phyloP scores from a whole-genome alignment of 2,888 invertebrate genomes.

The Paralinhomoeus sp. region DNA sequence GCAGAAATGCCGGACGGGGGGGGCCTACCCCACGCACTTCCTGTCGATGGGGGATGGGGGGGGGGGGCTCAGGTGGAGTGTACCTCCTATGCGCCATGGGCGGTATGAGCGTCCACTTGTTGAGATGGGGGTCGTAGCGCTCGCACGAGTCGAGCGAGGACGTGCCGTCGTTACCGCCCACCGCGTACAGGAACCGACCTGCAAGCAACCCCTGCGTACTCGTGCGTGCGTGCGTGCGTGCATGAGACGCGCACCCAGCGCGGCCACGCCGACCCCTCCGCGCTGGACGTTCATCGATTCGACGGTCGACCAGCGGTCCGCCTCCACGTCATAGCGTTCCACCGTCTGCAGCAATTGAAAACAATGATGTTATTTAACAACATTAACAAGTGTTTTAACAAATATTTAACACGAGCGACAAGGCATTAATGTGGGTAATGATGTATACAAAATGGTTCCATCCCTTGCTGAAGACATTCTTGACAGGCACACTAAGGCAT shows the following conservation, averaged over 20 bases:
- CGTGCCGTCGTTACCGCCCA: slow-evolving; percentile 33
- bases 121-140: slow-evolving; percentile 29
- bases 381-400: background rate
- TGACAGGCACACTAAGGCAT: too few relatives aligned
- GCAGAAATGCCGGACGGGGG: too few relatives aligned
- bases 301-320: slow-evolving; percentile 29
- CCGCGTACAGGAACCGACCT: slow-evolving; percentile 27
- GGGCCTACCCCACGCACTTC: too few relatives aligned
- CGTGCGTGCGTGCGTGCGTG: background rate
- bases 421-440: too few relatives aligned
- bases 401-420: background rate
- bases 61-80: too few relatives aligned
- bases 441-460: too few relatives aligned
- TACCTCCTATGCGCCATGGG: slow-evolving; percentile 28
- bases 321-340: slow-evolving; percentile 28
- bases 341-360: slow-evolving; percentile 9
- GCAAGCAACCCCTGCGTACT: background rate
- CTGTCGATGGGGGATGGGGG: too few relatives aligned
- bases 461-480: too few relatives aligned
- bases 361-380: too few relatives aligned
- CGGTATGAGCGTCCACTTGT: slow-evolving; percentile 30
- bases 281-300: slow-evolving; percentile 30
- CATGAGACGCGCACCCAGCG: slow-evolving; percentile 14
- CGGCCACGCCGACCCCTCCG: slow-evolving; percentile 32
- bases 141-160: slow-evolving; percentile 27